Evolutionary conservation across 2,888 invertebrate species (phyloP), one percentile per base, ranked within the genome.

Genomic region (Lepeophtheirus nordmannii): DNA sequence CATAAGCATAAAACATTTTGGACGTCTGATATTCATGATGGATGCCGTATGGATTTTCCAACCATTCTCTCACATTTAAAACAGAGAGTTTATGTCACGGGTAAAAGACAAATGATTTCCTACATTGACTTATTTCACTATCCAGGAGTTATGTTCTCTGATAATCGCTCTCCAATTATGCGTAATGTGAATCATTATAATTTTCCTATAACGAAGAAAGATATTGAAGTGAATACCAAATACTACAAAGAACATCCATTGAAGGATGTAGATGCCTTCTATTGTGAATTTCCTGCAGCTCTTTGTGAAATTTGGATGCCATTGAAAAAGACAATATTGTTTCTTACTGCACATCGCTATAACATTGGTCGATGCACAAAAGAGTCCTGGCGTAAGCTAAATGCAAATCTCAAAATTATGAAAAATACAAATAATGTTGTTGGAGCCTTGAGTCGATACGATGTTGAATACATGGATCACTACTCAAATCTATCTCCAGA

Each of bases 241-340:
- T 30, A 30, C 30, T 30, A 30, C 7, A 30, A 5, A 30, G 30
- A 30, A 7, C 30, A 30, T 7, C 30, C 30, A 5, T 30, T 30
- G 7, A 30, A 30, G 30, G 30, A 30, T 30, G 41, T 62, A 40
- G 62, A 62, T 39, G 62, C 39, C 7, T 62, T 40, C 9, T 22
- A 40, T 39, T 62, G 62, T 40, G 17, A 17, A 9, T 62, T 62
- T 62, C 62, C 62, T 17, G 38, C 62, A 17, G n/a, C 62, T 11
- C 39, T 62, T 39, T 62, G 62, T 46, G 22, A 62, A 40, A 17
- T 62, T n/a, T 62, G 62, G 62, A 14, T 62, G 40, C 39, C 62
- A 10, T 62, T 38, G 9, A 57, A 57, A 11, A 39, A 38, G 7
- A 17, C 8, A 9, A 62, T 62, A n/a, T 17, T 62, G 11, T 39